Conservation (phyloP, 2,797 vertebrate genomes). For the Myripristis murdjan region DNA sequence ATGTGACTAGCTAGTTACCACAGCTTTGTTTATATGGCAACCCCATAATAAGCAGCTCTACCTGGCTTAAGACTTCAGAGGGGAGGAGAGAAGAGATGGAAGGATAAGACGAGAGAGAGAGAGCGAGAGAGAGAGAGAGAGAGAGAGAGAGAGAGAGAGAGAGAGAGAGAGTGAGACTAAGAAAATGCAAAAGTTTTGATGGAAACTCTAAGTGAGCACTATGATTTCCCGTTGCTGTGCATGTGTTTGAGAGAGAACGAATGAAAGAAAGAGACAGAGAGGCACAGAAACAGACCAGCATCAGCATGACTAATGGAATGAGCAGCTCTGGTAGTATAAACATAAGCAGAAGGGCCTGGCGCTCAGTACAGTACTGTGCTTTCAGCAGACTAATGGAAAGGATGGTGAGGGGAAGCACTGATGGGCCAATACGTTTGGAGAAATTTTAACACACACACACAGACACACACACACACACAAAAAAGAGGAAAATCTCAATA, state of each 20-base stretch:
- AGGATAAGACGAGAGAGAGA: slow-evolving; percentile 9
- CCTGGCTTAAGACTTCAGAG: slow-evolving; percentile 42
- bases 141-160: neutral
- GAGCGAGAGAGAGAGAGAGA: neutral
- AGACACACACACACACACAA: too few relatives aligned
- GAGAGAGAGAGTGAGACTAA: slow-evolving; percentile 7
- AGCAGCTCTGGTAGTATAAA: slow-evolving; percentile 43
- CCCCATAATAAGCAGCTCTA: slow-evolving; percentile 65
- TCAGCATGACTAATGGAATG: slow-evolving; percentile 59
- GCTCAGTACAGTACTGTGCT: slow-evolving; percentile 24
- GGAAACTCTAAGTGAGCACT: slow-evolving; percentile 40
- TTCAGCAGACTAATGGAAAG: slow-evolving; percentile 22
- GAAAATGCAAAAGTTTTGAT: slow-evolving; percentile 25
- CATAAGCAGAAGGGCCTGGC: slow-evolving; percentile 31
- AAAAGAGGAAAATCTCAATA: too few relatives aligned
- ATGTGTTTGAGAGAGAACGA: slow-evolving; percentile 7
- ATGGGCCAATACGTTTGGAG: neutral
- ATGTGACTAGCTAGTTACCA: slow-evolving; percentile 44
- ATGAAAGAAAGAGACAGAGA: neutral
- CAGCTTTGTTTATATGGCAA: slow-evolving; percentile 68
- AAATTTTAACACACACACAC: too few relatives aligned
- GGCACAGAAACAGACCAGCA: slow-evolving; percentile 23
- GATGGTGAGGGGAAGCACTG: neutral
- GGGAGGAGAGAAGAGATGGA: slow-evolving; percentile 17
- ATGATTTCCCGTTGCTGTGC: slow-evolving; percentile 26